Conservation (phyloP, 2,113 vertebrate species). For the Donacobius atricapilla region DNA sequence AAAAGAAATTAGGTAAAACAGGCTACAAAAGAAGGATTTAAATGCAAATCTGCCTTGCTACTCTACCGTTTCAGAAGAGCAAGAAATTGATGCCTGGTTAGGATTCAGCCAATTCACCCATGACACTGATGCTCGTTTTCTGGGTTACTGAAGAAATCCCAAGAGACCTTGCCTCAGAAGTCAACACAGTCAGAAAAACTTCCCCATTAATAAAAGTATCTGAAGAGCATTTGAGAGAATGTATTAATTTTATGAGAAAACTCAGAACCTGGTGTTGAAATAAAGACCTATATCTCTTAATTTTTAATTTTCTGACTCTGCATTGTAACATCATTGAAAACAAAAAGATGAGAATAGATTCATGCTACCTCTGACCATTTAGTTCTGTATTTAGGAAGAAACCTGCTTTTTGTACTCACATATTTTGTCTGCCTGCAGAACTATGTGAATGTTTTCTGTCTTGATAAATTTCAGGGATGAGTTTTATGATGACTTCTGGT, state of each 20-base stretch:
- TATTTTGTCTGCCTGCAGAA: neutral
- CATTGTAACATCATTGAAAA: neutral
- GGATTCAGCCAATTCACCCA: neutral
- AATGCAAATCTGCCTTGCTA: neutral
- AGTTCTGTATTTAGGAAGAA: neutral
- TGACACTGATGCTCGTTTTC: neutral
- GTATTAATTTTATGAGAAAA: neutral
- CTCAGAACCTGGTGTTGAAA: neutral
- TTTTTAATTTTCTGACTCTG: neutral
- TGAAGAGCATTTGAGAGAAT: neutral
- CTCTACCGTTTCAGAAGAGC: neutral
- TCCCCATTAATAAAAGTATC: neutral
- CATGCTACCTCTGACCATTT: neutral
- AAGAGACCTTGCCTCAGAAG: neutral
- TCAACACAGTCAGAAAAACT: neutral
- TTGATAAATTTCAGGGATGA: neutral
- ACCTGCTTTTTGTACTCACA: neutral
- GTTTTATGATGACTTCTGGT: neutral
- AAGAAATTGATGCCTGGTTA: neutral
- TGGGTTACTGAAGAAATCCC: neutral
- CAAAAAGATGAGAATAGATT: neutral
- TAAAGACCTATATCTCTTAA: rapidly evolving
- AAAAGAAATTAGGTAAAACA: neutral
- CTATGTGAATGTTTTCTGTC: neutral
- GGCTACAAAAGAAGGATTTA: neutral